These are phyloP conservation scores for Chloroceryle amazona DNA, from an alignment of 2,797 vertebrate genomes.

Conservation along the genomic window DNA sequence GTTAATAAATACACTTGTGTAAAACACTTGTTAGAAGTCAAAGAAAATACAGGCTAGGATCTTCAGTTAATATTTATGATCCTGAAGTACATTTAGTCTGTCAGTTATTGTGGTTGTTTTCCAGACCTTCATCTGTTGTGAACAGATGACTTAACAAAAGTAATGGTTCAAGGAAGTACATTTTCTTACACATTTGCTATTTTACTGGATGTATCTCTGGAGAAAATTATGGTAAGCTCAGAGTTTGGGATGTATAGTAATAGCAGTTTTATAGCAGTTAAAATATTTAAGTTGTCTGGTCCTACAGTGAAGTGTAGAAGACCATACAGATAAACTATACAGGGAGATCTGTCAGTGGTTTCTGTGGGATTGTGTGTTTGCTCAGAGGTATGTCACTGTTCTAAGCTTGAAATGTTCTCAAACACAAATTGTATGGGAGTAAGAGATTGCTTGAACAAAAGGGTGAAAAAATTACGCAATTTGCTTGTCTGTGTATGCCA, in stretches of 20 bases:
- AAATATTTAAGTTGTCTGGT: not conserved
- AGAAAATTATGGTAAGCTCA: not conserved
- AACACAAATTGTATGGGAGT: not conserved
- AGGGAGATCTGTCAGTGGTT: not conserved
- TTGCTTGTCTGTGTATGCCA: not conserved
- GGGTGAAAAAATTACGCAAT: not conserved
- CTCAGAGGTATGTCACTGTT: not conserved
- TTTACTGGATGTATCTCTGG: not conserved
- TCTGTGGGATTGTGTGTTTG: not conserved
- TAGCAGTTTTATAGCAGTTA: not conserved
- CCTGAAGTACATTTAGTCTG: not conserved
- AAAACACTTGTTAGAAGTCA: not conserved
- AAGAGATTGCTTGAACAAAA: not conserved
- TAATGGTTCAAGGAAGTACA: not conserved
- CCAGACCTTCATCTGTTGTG: not conserved
- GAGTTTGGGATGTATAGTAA: not conserved
- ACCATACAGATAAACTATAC: not conserved
- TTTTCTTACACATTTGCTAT: not conserved
- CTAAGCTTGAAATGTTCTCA: not conserved
- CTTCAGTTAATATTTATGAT: not conserved
- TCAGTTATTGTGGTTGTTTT: not conserved
- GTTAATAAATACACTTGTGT: not conserved
- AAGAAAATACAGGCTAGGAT: not conserved
- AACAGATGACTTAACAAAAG: not conserved
- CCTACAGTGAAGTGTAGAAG: not conserved